Base-by-base conservation (phyloP, 1,140 invertebrate species). In the Drosophila quadrilineata region DNA sequence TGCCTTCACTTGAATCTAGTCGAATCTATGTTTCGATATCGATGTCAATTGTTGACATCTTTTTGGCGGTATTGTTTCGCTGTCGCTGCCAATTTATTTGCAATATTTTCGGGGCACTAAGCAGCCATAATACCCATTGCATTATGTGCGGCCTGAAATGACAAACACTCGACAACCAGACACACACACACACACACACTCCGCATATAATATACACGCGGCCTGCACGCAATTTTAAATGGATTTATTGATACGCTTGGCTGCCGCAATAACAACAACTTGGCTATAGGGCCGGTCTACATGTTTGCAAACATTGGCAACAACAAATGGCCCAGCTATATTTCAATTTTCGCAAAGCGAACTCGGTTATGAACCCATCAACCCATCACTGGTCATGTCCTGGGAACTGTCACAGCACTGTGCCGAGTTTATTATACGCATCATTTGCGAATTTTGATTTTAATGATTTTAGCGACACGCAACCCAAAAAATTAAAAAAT, bases 361-460 rank as follows among this genome's bases (percentile, higher is more conserved):
- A 76, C n/a, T n/a, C n/a, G n/a, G n/a, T n/a, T n/a, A n/a, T 66
- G 57, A 69, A 75, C 68, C 58, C 58, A 71, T 67, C 71, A 67
- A 54, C 24, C 22, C 21, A 31, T 52, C 38, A 17, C 29, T 57
- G 31, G 8, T 59, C 57, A 57, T 71, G 68, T 70, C 54, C 58
- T 87, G 82, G 84, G 82, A 87, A 87, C 16, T 3, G 10, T 14
- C 46, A 31, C 41, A 36, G 29, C 56, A n/a, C n/a, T n/a, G n/a
- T 14, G 35, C 41, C 53, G 33, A 71, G 69, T 87, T 77, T 73
- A 87, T 87, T 87, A 87, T 49, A 60, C 84, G 84, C 76, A 84
- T 87, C 84, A 87, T 84, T 87, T 87, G 84, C 84, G 75, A 87
- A 79, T 87, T 87, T 87, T 70, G 84, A 87, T 87, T 84, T 84